phyloP scores from a whole-genome alignment of 1,140 invertebrate species.

The Elymnias hypermnestra region DNA sequence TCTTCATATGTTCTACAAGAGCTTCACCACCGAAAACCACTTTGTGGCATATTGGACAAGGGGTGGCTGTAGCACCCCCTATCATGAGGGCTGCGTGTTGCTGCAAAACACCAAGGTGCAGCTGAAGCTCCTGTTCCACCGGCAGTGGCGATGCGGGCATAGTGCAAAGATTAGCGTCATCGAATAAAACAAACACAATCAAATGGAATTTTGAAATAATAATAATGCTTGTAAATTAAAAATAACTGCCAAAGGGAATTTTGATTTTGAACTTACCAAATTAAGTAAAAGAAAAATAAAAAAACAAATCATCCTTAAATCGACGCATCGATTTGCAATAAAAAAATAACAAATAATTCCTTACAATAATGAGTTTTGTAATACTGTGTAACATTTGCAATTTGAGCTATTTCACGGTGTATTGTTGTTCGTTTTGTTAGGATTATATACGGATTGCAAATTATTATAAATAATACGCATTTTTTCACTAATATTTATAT shows the following conservation, averaged over 20 bases:
- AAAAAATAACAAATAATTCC: neutral
- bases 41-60: slow-evolving; percentile 94
- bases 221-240: slow-evolving; percentile 26
- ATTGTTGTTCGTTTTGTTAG: too few species aligned
- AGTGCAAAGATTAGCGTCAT: slow-evolving; percentile 64
- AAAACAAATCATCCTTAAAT: neutral
- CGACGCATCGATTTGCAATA: neutral
- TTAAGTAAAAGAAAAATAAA: slow-evolving; percentile 16
- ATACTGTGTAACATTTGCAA: too few species aligned
- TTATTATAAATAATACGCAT: neutral
- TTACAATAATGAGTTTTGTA: too few species aligned
- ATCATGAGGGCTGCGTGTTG: slow-evolving; percentile 94
- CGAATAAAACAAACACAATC: slow-evolving; percentile 38
- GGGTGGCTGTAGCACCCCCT: slow-evolving; percentile 92
- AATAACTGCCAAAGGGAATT: slow-evolving; percentile 41
- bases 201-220: slow-evolving; percentile 61
- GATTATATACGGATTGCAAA: neutral
- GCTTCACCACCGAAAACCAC: slow-evolving; percentile 93
- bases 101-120: slow-evolving; percentile 91
- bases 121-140: slow-evolving; percentile 85
- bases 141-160: slow-evolving; percentile 61
- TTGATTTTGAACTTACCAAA: slow-evolving; percentile 21
- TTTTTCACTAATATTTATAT: neutral
- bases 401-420: too few species aligned
- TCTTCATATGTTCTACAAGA: slow-evolving; percentile 96